A percentile compares a stretch with the other conserved stretches of the same genome.
These are phyloP conservation scores for Irena cyanogastra DNA, from an alignment of 2,113 vertebrate species.

Conservation along the genomic window DNA sequence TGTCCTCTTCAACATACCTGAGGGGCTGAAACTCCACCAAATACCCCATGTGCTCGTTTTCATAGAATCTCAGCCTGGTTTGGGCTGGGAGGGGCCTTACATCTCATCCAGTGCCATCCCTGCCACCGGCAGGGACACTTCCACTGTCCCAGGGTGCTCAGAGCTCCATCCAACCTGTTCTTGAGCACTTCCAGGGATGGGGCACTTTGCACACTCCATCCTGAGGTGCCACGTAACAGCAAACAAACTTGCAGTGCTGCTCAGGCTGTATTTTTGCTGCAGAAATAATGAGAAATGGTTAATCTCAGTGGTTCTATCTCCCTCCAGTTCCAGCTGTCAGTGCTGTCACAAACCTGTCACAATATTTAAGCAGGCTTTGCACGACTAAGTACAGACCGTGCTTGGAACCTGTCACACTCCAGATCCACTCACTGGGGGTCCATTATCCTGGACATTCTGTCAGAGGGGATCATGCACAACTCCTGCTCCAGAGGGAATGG, in stretches of 20 bases:
- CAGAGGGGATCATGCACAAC: not conserved
- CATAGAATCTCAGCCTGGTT: fast-evolving
- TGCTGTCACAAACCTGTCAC: constrained; percentile 27
- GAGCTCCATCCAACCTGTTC: not conserved
- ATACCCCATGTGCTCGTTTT: fast-evolving
- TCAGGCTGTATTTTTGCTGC: not conserved
- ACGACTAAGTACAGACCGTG: not conserved
- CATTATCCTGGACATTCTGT: not conserved
- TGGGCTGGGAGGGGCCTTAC: not conserved
- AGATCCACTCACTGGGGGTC: not conserved
- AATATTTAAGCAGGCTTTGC: constrained; percentile 8
- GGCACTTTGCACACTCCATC: not conserved
- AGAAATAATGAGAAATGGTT: not conserved
- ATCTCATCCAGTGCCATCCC: not conserved
- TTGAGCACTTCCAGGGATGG: not conserved
- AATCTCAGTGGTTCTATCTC: not conserved
- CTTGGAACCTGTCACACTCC: not conserved
- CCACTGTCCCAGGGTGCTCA: not conserved
- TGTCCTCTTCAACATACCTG: not conserved
- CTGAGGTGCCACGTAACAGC: not conserved
- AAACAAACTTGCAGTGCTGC: not conserved
- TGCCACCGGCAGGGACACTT: not conserved
- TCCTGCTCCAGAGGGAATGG: not conserved
- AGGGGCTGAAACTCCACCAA: not conserved
- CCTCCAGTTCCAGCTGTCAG: not conserved